phyloP scores from a whole-genome alignment of 2,113 vertebrate species.

The Talpa occidentalis region DNA sequence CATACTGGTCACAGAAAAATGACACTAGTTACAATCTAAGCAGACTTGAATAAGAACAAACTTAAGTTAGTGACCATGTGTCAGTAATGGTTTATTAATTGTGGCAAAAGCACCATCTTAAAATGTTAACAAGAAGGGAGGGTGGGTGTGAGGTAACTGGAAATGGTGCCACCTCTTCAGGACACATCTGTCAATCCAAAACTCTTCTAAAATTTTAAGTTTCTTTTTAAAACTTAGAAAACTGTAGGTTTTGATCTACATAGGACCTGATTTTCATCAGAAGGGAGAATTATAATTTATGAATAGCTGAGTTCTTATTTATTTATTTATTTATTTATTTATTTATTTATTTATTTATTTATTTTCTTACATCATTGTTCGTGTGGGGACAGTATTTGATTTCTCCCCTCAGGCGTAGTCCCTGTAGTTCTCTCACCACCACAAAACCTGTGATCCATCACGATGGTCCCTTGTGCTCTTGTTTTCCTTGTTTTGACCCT shows the following conservation, averaged over 20 bases:
- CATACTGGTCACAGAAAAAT: neutral
- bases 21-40: neutral
- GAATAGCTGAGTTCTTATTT: neutral
- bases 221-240: slow-evolving; percentile 7
- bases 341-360: neutral
- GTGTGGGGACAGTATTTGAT: no score
- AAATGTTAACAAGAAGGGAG: neutral
- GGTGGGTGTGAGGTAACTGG: neutral
- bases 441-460: no score
- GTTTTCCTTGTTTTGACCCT: no score
- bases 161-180: neutral
- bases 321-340: neutral
- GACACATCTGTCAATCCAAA: neutral
- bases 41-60: neutral
- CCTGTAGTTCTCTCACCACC: no score
- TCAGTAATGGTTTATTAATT: neutral
- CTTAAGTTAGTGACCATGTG: neutral
- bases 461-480: no score
- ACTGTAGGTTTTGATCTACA: neutral
- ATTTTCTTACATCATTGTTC: neutral
- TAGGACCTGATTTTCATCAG: neutral
- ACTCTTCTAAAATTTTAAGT: neutral
- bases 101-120: neutral
- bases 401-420: no score
- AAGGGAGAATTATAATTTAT: neutral